phyloP scores from a whole-genome alignment of 2,888 invertebrate species.

The Acanthosepion esculentum region DNA sequence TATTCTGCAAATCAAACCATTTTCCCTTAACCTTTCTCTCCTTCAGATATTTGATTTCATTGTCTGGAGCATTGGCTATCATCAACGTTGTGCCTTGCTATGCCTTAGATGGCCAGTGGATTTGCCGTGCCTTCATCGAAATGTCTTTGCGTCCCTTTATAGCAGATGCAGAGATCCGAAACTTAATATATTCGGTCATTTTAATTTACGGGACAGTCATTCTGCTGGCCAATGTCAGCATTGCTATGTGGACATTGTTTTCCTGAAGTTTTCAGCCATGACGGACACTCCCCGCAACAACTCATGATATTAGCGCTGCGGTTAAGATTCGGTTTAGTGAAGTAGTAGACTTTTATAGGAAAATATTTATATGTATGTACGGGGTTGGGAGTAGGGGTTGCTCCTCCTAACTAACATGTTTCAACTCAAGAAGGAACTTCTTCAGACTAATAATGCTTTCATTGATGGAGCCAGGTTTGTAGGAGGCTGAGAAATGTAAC shows the following conservation, averaged over 20 bases:
- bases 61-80: slow-evolving; percentile 89
- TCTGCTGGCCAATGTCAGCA: slow-evolving; percentile 81
- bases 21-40: slow-evolving; percentile 58
- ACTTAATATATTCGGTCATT: slow-evolving; percentile 82
- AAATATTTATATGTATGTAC: no score
- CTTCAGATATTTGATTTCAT: slow-evolving; percentile 80
- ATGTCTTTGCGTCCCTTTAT: slow-evolving; percentile 65
- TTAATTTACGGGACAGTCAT: slow-evolving; percentile 84
- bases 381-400: no score
- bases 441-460: no score
- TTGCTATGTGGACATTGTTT: slow-evolving; percentile 76
- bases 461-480: no score
- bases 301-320: not conserved
- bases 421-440: no score
- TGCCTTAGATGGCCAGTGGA: slow-evolving; percentile 93
- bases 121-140: slow-evolving; percentile 79
- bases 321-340: no score
- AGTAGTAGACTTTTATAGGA: no score
- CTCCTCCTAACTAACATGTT: no score
- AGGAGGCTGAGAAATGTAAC: no score
- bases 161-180: slow-evolving; percentile 74
- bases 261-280: slow-evolving; percentile 46
- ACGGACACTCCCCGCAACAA: not conserved
- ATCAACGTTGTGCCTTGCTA: slow-evolving; percentile 94
- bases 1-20: not conserved